These are phyloP conservation scores for Hylaeus anthracinus DNA, from an alignment of 1,140 invertebrate species.

Conservation along the genomic window DNA sequence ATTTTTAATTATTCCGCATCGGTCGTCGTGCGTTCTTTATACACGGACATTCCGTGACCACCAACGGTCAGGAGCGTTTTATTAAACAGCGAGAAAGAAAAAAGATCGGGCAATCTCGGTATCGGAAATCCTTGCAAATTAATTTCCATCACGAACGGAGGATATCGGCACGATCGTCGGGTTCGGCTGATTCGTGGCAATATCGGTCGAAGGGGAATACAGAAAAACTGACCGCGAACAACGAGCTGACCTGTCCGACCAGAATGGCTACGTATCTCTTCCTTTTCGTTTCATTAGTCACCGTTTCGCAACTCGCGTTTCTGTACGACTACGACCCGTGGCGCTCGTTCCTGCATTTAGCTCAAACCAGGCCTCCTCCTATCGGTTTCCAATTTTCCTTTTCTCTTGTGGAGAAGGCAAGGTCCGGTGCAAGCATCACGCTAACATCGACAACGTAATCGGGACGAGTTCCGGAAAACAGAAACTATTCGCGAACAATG, in stretches of 20 bases:
- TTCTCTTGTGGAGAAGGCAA: not conserved
- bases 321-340: not conserved
- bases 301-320: constrained; percentile 13
- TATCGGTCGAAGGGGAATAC: constrained; percentile 27
- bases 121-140: constrained; percentile 39
- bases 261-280: constrained; percentile 8
- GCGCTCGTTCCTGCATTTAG: constrained; percentile 1
- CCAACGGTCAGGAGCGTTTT: not conserved
- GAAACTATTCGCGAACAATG: constrained; percentile 56
- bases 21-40: not conserved
- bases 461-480: constrained; percentile 49
- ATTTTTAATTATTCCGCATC: constrained; percentile 1
- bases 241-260: not conserved
- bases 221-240: constrained; percentile 6
- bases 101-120: no score
- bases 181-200: constrained; percentile 8
- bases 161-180: not conserved
- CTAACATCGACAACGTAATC: constrained; percentile 32
- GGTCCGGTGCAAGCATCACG: not conserved
- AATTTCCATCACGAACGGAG: constrained; percentile 33
- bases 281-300: constrained; percentile 4
- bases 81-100: not conserved
- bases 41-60: not conserved
- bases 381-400: constrained; percentile 38
- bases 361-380: not conserved